A percentile compares a stretch with the other conserved stretches of the same genome.
Evolutionary conservation across 2,888 invertebrate genomes (phyloP).

Genomic region (Euphydryas editha): DNA sequence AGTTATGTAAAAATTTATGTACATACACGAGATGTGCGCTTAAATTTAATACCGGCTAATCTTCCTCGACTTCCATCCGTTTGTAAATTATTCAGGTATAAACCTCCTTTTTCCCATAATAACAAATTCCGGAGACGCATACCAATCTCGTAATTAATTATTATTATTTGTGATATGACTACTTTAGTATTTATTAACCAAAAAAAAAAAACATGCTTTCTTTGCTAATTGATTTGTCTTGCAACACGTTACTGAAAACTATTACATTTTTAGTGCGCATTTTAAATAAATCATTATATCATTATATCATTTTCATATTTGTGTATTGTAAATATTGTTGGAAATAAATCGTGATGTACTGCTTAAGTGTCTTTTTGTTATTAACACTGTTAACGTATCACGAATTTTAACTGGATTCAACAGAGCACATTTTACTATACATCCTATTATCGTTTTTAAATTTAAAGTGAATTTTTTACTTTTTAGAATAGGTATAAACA

Average conservation of each 20-base stretch:
- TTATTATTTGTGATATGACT: conserved; percentile 18
- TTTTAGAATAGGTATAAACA: neutral
- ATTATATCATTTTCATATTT: conserved; percentile 6
- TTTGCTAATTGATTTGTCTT: conserved; percentile 10
- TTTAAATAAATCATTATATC: neutral
- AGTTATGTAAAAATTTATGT: conserved; percentile 36
- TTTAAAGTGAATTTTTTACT: neutral
- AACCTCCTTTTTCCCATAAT: conserved; percentile 6
- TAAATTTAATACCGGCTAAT: conserved; percentile 13
- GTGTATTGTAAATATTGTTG: conserved; percentile 25
- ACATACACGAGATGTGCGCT: conserved; percentile 13
- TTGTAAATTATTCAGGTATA: conserved; percentile 14
- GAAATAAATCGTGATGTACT: conserved; percentile 27
- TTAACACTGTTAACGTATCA: conserved; percentile 15
- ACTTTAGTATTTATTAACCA: conserved; percentile 32
- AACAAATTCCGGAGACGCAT: neutral
- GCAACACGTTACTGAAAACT: neutral
- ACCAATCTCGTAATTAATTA: conserved; percentile 15
- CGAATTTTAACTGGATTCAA: neutral
- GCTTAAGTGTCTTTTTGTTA: conserved; percentile 26
- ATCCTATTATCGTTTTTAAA: neutral
- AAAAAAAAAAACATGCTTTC: conserved; percentile 21
- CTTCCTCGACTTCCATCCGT: neutral
- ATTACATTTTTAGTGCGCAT: neutral
- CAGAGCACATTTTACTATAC: neutral